Base-by-base conservation (phyloP, 2,797 vertebrate species). In the Anguilla obscura region DNA sequence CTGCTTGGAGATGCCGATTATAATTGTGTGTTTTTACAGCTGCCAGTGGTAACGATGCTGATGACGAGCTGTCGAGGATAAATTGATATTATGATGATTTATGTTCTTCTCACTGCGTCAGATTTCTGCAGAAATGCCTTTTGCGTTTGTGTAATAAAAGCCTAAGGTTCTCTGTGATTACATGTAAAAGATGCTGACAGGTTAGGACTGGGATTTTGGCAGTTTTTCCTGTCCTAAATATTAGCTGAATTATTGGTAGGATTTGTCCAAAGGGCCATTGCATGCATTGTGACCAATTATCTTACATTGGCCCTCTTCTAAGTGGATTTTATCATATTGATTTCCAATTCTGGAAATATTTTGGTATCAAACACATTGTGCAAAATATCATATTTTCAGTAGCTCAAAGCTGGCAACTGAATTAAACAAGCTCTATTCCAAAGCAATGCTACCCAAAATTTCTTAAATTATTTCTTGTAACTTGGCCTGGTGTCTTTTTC, bases 21-120 rank as follows among this genome's bases (percentile, higher is more conserved):
- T 89, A 89, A 89, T 89, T 89, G 86, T 85, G 86, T 87, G 86
- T 89, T 84, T 89, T 86, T 84, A 87, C 86, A 69, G 86, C 88
- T 76, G 88, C 88, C 88, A 74, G 88, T 69, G 60, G 85, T 89
- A 54, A 86, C 88, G 80, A 45, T 87, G 60, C 69, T 86, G 88
- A 89, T 89, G 88, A 80, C 86, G 60, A 87, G 80, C 86, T 71
- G 80, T 85, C 88, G 87, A 21, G 50, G 52, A 60, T 86, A 89
- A 87, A 89, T 58, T 87, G 86, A 71, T 76, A 87, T 89, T 87
- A 87, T 50, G 50, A 87, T 84, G 88, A 86, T 89, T 86, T 85
- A 79, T 89, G 66, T 86, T 60, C n/a, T 3, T 87, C 58, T 84
- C 79, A 74, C 85, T 76, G n/a, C 74, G 50, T 87, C 56, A 50